Conservation (phyloP, 2,888 invertebrate species). For the Heteromyza rotundicornis region DNA sequence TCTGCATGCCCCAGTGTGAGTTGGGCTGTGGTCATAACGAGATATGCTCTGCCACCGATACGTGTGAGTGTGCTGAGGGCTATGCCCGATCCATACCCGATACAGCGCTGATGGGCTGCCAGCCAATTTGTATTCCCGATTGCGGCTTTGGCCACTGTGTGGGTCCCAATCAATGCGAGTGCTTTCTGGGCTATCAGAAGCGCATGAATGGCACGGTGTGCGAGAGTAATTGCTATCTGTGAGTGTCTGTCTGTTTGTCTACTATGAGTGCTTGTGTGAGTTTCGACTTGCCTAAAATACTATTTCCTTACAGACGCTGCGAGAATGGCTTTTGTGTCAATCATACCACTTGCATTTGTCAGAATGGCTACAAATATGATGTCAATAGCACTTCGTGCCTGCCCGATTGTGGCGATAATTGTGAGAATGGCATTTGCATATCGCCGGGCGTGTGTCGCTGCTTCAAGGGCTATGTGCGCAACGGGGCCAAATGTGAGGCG, state of each 20-base stretch:
- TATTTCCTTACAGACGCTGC: slow-evolving; percentile 51
- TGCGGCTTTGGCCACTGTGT: slow-evolving; percentile 63
- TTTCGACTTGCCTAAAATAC: too few relatives aligned
- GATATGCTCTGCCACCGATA: slow-evolving; percentile 69
- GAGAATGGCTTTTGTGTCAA: slow-evolving; percentile 63
- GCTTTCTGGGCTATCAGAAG: slow-evolving; percentile 58
- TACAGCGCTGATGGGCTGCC: slow-evolving; percentile 44
- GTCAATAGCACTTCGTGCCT: slow-evolving; percentile 49
- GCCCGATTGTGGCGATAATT: slow-evolving; percentile 52
- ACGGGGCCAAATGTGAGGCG: slow-evolving; percentile 46
- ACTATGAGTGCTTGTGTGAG: slow-evolving; percentile 66
- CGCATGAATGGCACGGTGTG: slow-evolving; percentile 47
- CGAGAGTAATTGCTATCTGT: slow-evolving; percentile 52
- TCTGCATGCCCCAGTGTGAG: slow-evolving; percentile 67
- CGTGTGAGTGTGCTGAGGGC: slow-evolving; percentile 64
- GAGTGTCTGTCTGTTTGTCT: too few relatives aligned
- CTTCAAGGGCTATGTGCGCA: slow-evolving; percentile 54
- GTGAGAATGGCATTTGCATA: slow-evolving; percentile 60
- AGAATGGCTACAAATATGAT: slow-evolving; percentile 58
- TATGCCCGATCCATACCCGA: slow-evolving; percentile 39
- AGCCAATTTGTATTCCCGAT: slow-evolving; percentile 53
- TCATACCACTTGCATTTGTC: slow-evolving; percentile 64
- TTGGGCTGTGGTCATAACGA: slow-evolving; percentile 66
- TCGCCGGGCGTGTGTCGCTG: slow-evolving; percentile 61
- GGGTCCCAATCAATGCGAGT: slow-evolving; percentile 64